Base-by-base conservation (phyloP, 2,888 invertebrate genomes). In the Cantharis rustica region DNA sequence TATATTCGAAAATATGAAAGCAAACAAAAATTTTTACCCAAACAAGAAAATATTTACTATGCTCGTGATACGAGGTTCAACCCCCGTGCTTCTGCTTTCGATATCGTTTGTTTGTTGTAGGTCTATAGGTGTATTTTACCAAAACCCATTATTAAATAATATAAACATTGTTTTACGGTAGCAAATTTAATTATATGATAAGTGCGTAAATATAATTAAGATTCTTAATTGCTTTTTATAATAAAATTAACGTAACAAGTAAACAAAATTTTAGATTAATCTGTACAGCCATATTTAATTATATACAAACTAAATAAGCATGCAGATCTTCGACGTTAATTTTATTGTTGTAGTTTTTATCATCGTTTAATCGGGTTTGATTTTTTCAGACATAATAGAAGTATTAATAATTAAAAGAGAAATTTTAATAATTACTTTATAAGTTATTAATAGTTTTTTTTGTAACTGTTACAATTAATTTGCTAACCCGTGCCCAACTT, bases 351-450 rank as follows among this genome's bases (percentile, higher is more conserved):
- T 47, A 47, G 47, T 47, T 47, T 47, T 66, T 17, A 66, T 66
- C 64, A 20, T 66, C 64, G 23, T 66, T 23, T 66, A 20, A n/a
- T 23, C 64, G 64, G 13, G 4, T n/a, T 13, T 66, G 23, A 66
- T 11, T 66, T 66, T 66, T 66, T 20, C 16, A 23, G 23, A 66
- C 64, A 66, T 66, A n/a, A 66, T 66, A 23, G 23, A 66, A 66
- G 10, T 66, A 66, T 66, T 23, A 66, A 20, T 66, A 66, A 66
- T 66, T 66, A 66, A 66, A 66, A 66, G 64, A 66, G 64, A 66
- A 66, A 20, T 66, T 66, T 66, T 66, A 66, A 66, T 66, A 66
- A 66, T 66, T 66, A 16, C 64, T 66, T 66, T 17, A 66, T 66
- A 66, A 17, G 64, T 66, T 66, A 66, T 66, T 66, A 66, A 66